A percentile compares a stretch with the other conserved stretches of the same genome.
These are phyloP conservation scores for Auanema freiburgensis DNA, from an alignment of 2,888 invertebrate genomes.

Conservation along the genomic window DNA sequence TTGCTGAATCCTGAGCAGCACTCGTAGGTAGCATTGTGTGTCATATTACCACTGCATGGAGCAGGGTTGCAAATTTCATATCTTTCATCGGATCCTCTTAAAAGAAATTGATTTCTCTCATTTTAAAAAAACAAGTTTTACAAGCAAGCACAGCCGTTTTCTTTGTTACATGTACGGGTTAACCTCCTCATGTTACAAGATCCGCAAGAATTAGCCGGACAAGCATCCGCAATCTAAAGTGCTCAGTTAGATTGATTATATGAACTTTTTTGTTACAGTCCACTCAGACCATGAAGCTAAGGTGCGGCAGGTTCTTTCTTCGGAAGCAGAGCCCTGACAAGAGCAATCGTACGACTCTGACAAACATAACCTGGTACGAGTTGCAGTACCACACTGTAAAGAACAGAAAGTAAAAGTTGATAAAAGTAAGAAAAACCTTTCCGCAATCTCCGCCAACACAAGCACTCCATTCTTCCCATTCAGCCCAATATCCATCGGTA, in stretches of 20 bases:
- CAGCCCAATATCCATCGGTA: slow-evolving; percentile 24
- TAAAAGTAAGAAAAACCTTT: slow-evolving; percentile 7
- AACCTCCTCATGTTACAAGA: slow-evolving; percentile 4
- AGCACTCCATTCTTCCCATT: slow-evolving; percentile 29
- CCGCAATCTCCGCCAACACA: slow-evolving; percentile 28
- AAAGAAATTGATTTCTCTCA: not conserved
- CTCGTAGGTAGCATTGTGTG: not conserved
- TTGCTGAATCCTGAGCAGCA: slow-evolving; percentile 6
- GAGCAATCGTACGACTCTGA: slow-evolving; percentile 22
- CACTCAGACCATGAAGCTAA: not conserved
- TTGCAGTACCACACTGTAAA: slow-evolving; percentile 26
- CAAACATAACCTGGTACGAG: slow-evolving; percentile 21
- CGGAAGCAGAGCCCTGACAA: slow-evolving; percentile 21
- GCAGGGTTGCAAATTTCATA: slow-evolving; percentile 11
- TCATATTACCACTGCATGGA: slow-evolving; percentile 12
- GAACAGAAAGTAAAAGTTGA: not conserved
- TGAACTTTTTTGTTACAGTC: too few species aligned
- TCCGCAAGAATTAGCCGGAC: slow-evolving; percentile 11
- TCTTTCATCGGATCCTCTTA: slow-evolving; percentile 3
- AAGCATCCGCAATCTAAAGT: slow-evolving; percentile 3
- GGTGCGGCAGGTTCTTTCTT: slow-evolving; percentile 22
- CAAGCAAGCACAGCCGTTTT: slow-evolving; percentile 18
- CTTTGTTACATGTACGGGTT: slow-evolving; percentile 7
- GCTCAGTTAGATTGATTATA: too few species aligned
- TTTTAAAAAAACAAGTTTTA: not conserved